Conservation (phyloP, 2,113 vertebrate species). For the Pachyramphus minor region DNA sequence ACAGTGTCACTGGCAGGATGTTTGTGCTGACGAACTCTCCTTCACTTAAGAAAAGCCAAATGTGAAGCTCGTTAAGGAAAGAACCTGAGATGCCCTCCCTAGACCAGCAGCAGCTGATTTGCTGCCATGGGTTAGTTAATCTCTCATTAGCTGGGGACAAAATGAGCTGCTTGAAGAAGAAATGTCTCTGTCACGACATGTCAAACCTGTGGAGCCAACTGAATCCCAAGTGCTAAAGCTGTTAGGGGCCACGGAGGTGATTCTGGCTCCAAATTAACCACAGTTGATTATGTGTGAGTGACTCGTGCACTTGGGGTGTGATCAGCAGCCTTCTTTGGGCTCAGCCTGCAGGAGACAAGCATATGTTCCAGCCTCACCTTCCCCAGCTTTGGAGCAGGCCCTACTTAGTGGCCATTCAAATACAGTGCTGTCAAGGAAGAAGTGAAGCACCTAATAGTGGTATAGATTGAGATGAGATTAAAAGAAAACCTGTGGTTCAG, state of each 20-base stretch:
- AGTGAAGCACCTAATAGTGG: background rate
- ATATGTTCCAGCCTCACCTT: background rate
- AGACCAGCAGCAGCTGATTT: background rate
- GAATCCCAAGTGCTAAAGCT: background rate
- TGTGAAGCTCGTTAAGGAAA: background rate
- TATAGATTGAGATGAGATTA: constrained; percentile 34
- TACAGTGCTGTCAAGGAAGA: background rate
- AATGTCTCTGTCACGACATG: constrained; percentile 6
- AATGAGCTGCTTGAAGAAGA: background rate
- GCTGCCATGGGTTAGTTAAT: background rate
- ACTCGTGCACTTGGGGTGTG: background rate
- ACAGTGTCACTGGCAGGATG: constrained; percentile 33
- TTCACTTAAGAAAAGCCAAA: constrained; percentile 47
- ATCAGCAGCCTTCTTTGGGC: background rate
- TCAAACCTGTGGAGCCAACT: constrained; percentile 8
- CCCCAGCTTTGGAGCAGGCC: background rate
- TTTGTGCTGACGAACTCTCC: constrained; percentile 2
- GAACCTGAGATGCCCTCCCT: background rate
- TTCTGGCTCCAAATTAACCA: background rate
- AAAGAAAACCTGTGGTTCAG: constrained; percentile 49
- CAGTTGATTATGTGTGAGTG: background rate
- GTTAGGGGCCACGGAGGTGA: background rate
- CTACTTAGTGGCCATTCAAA: constrained; percentile 24
- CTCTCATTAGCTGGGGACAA: constrained; percentile 14
- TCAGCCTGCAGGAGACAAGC: background rate